These are phyloP conservation scores for Patella depressa DNA, from an alignment of 2,888 invertebrate species.

Conservation along the genomic window DNA sequence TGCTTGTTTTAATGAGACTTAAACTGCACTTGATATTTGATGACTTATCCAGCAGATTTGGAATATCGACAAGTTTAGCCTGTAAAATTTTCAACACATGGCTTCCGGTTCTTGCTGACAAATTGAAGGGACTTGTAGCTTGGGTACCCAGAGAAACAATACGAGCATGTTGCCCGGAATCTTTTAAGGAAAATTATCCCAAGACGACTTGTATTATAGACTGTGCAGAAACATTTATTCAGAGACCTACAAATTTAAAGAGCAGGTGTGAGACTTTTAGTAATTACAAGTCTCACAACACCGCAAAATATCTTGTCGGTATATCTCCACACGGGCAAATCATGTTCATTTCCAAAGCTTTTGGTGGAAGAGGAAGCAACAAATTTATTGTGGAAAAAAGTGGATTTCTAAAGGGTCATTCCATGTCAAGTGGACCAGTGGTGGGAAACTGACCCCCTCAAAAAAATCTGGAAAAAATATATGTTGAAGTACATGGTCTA, in stretches of 20 bases:
- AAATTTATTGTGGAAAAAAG: slow-evolving; percentile 25
- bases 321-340: slow-evolving; percentile 27
- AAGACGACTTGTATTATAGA: slow-evolving; percentile 17
- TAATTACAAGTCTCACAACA: slow-evolving; percentile 30
- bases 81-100: too few species aligned
- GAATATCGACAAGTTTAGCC: too few species aligned
- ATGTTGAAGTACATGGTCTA: too few species aligned
- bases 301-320: slow-evolving; percentile 22
- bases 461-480: too few species aligned
- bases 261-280: slow-evolving; percentile 19
- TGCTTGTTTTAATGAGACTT: too few species aligned
- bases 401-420: too few species aligned
- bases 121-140: too few species aligned
- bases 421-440: too few species aligned
- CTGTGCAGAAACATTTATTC: slow-evolving; percentile 22
- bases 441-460: too few species aligned
- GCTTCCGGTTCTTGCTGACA: too few species aligned
- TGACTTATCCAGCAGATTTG: too few species aligned
- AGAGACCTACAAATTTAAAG: slow-evolving; percentile 22
- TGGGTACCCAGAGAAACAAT: neutral
- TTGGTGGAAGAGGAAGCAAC: slow-evolving; percentile 27
- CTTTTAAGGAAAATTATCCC: slow-evolving; percentile 16
- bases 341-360: slow-evolving; percentile 26
- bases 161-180: neutral
- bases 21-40: too few species aligned